Evolutionary conservation across 2,113 vertebrate genomes (phyloP).

Genomic region (Psephotus haematonotus): DNA sequence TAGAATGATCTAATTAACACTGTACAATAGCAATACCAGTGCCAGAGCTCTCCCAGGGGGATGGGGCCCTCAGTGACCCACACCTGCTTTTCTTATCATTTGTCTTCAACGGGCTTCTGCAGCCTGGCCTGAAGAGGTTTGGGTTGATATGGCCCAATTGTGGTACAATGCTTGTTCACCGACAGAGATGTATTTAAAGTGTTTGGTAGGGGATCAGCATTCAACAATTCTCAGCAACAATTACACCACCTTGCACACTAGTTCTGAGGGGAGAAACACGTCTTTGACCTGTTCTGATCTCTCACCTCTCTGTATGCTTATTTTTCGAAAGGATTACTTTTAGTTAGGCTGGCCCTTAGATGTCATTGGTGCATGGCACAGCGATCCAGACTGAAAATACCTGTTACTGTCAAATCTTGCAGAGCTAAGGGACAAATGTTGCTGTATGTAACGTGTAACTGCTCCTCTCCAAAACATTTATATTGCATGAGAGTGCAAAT

Average conservation of each 20-base stretch:
- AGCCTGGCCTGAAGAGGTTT: not conserved
- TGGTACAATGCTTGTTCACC: not conserved
- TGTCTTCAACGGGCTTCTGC: not conserved
- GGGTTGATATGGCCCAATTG: not conserved
- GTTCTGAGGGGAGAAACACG: not conserved
- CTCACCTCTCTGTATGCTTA: not conserved
- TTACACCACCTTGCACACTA: not conserved
- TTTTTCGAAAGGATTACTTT: not conserved
- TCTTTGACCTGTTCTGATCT: not conserved
- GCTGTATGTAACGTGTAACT: not conserved
- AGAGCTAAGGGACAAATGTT: not conserved
- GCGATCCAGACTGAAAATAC: not conserved
- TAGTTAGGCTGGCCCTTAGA: not conserved
- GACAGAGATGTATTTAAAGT: not conserved
- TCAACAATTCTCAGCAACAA: not conserved
- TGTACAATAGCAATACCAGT: conserved; percentile 41
- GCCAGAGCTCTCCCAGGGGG: conserved; percentile 20
- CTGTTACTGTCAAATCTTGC: not conserved
- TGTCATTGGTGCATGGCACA: not conserved
- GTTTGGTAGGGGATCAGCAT: not conserved
- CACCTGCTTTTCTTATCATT: conserved; percentile 46
- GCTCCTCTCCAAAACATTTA: not conserved
- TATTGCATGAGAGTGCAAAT: not conserved
- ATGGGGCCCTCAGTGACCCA: conserved; percentile 13
- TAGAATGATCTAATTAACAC: conserved; percentile 78